A percentile compares a stretch with the other conserved stretches of the same genome.
Evolutionary conservation across 2,113 vertebrate genomes (phyloP).

Genomic region (Odocoileus hemionus): DNA sequence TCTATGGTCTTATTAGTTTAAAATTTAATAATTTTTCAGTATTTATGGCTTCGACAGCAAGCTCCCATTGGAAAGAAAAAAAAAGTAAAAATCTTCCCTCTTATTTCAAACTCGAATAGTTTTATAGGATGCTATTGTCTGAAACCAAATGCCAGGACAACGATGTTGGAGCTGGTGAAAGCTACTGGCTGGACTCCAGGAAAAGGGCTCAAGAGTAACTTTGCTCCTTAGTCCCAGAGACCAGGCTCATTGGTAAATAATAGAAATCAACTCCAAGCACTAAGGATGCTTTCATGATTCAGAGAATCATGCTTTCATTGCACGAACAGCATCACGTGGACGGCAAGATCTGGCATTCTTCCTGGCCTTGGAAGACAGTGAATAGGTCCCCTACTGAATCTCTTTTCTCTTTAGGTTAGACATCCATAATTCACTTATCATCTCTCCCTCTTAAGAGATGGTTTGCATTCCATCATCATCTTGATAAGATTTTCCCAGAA

Average conservation of each 20-base stretch:
- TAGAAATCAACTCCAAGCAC: neutral
- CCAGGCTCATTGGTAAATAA: neutral
- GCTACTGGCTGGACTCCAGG: neutral
- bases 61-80: neutral
- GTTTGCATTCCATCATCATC: neutral
- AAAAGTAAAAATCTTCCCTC: neutral
- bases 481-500: neutral
- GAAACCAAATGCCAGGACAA: neutral
- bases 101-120: neutral
- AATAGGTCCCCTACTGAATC: neutral
- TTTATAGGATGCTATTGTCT: conserved; percentile 19
- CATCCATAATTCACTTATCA: neutral
- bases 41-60: conserved; percentile 19
- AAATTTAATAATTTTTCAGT: conserved; percentile 40
- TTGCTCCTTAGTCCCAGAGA: neutral
- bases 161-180: neutral
- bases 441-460: neutral
- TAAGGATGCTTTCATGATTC: neutral
- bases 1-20: conserved; percentile 33
- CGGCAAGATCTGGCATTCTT: neutral
- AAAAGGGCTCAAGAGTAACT: neutral
- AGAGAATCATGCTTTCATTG: neutral
- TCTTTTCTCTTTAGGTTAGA: neutral
- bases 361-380: neutral
- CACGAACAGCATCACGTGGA: rapidly evolving